Percentiles rank a stretch among this genome's conserved stretches.
phyloP scores from a whole-genome alignment of 2,888 invertebrate genomes.

The Pinctada fucata region DNA sequence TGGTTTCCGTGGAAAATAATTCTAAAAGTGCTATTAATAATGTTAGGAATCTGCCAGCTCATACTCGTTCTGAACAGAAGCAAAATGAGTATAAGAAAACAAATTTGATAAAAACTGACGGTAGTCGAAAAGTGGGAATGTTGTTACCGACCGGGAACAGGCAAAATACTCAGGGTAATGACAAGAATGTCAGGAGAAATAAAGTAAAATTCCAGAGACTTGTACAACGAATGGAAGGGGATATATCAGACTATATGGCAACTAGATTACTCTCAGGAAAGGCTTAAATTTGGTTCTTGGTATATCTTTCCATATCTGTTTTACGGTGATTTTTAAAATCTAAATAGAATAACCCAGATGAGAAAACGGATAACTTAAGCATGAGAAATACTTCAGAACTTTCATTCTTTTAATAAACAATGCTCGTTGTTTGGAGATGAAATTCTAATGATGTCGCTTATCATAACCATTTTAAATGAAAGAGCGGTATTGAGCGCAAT shows the following conservation, averaged over 20 bases:
- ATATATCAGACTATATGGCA: constrained; percentile 36
- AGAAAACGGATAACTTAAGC: too few relatives aligned
- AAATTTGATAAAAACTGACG: not conserved
- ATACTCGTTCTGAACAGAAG: not conserved
- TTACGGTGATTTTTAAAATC: too few relatives aligned
- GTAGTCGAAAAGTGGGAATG: not conserved
- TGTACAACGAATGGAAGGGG: constrained; percentile 46
- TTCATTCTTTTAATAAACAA: too few relatives aligned
- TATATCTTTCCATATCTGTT: too few relatives aligned
- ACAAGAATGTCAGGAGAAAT: not conserved
- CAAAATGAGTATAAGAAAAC: constrained; percentile 10
- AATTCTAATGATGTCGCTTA: too few relatives aligned
- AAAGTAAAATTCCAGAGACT: constrained; percentile 43
- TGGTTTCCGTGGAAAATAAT: not conserved
- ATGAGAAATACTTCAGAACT: too few relatives aligned
- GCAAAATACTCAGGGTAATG: not conserved
- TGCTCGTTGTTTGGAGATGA: too few relatives aligned
- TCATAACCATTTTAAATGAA: too few relatives aligned
- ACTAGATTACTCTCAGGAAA: constrained; percentile 22
- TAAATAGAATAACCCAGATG: too few relatives aligned
- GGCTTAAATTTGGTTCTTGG: not conserved
- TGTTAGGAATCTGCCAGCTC: not conserved
- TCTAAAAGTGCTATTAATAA: not conserved
- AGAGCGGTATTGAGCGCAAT: too few relatives aligned
- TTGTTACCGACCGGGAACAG: not conserved